Conservation (phyloP, 2,113 vertebrate genomes). For the Lycocorax pyrrhopterus region DNA sequence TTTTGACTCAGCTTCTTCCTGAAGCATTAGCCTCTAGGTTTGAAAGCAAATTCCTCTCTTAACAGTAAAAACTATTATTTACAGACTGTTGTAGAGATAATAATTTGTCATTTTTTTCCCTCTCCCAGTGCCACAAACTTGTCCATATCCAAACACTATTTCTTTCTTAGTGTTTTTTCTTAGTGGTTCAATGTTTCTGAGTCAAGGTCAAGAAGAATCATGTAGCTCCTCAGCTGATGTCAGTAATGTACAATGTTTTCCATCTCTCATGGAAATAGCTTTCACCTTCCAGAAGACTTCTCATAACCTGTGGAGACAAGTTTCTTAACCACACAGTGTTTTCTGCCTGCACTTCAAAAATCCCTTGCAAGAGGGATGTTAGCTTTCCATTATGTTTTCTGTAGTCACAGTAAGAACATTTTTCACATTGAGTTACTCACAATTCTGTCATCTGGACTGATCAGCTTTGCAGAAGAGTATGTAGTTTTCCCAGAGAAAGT, state of each 20-base stretch:
- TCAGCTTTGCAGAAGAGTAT: neutral
- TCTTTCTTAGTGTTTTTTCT: neutral
- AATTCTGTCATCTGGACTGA: neutral
- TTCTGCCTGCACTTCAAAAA: neutral
- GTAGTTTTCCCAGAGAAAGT: neutral
- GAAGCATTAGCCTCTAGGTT: neutral
- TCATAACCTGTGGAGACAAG: neutral
- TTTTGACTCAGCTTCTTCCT: neutral
- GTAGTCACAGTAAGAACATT: neutral
- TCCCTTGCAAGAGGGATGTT: neutral
- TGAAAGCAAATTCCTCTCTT: neutral
- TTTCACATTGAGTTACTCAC: neutral
- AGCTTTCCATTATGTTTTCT: neutral
- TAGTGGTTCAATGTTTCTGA: neutral
- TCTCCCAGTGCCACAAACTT: neutral
- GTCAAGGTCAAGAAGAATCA: slow-evolving; percentile 4
- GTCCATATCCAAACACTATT: neutral
- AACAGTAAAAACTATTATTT: neutral
- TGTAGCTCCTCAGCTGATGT: neutral
- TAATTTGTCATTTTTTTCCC: neutral
- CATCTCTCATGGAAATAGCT: neutral
- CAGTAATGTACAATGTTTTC: neutral
- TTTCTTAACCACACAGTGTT: neutral
- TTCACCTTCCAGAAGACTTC: neutral
- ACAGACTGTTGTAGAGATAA: neutral